Conservation (phyloP, 2,113 vertebrate genomes). For the Sylvietta virens region DNA sequence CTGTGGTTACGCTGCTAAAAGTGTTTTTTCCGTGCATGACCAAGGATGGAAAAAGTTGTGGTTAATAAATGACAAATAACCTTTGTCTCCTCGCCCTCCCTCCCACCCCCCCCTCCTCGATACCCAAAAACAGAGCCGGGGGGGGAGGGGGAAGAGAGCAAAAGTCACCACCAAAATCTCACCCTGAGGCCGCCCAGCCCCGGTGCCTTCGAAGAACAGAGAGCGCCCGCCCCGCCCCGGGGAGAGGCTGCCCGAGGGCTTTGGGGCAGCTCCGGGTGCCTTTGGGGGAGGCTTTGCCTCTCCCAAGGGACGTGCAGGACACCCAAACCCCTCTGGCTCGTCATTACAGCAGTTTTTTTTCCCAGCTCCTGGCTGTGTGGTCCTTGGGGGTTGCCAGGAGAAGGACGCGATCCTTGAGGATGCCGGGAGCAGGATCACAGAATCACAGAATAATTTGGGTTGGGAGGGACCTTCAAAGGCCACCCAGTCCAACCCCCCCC, state of each 20-base stretch:
- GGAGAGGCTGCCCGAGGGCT: neutral
- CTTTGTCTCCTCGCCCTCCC: slow-evolving; percentile 27
- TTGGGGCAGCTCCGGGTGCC: neutral
- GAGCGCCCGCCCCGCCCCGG: neutral
- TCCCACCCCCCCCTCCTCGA: neutral
- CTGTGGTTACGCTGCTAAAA: slow-evolving; percentile 42
- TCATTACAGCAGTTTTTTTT: neutral
- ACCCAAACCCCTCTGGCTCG: neutral
- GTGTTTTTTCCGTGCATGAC: slow-evolving; percentile 65
- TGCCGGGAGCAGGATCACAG: neutral
- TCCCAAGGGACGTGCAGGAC: neutral
- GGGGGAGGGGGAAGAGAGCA: neutral
- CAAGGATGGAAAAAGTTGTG: slow-evolving; percentile 70
- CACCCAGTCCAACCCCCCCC: neutral
- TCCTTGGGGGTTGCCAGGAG: neutral
- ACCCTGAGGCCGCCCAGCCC: neutral
- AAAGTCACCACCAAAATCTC: slow-evolving; percentile 29
- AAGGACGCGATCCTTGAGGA: neutral
- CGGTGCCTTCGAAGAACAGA: slow-evolving; percentile 69
- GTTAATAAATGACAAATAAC: slow-evolving; percentile 69
- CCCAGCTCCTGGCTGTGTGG: neutral
- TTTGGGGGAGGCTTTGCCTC: neutral
- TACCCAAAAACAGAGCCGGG: neutral
- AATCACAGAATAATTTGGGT: neutral
- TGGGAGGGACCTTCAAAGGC: neutral